Percentiles rank a stretch among this genome's conserved stretches.
Evolutionary conservation across 2,113 vertebrate genomes (phyloP).

Genomic region (Haliaeetus leucogaster): DNA sequence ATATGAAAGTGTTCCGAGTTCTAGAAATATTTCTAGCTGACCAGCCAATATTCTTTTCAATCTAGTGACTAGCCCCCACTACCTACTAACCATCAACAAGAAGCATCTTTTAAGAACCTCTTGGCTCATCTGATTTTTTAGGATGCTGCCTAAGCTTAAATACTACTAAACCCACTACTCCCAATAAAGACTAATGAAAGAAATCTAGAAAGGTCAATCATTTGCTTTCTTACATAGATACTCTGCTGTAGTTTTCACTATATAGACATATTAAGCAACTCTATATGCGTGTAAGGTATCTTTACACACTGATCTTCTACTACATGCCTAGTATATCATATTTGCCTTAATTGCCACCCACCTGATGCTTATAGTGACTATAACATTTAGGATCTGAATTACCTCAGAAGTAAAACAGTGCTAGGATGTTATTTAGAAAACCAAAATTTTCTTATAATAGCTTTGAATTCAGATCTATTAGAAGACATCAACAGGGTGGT

Average conservation of each 20-base stretch:
- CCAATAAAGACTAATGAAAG: not conserved
- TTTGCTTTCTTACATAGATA: not conserved
- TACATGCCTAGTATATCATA: not conserved
- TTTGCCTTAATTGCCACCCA: not conserved
- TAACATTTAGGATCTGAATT: not conserved
- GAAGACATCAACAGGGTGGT: not conserved
- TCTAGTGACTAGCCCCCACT: not conserved
- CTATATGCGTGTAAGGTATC: not conserved
- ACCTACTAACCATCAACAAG: not conserved
- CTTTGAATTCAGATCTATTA: not conserved
- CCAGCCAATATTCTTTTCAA: not conserved
- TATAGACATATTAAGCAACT: not conserved
- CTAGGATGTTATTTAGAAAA: not conserved
- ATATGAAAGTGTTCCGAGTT: not conserved
- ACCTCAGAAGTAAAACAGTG: not conserved
- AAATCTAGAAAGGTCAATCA: not conserved
- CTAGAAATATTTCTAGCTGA: not conserved
- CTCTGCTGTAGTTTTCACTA: not conserved
- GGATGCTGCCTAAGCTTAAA: not conserved
- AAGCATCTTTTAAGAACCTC: not conserved
- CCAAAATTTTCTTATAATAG: not conserved
- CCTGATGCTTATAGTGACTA: not conserved
- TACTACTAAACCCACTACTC: not conserved
- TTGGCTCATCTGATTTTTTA: not conserved
- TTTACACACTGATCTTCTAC: conserved; percentile 14